Conservation (phyloP, 2,888 invertebrate species). For the Hemaris fuciformis region DNA sequence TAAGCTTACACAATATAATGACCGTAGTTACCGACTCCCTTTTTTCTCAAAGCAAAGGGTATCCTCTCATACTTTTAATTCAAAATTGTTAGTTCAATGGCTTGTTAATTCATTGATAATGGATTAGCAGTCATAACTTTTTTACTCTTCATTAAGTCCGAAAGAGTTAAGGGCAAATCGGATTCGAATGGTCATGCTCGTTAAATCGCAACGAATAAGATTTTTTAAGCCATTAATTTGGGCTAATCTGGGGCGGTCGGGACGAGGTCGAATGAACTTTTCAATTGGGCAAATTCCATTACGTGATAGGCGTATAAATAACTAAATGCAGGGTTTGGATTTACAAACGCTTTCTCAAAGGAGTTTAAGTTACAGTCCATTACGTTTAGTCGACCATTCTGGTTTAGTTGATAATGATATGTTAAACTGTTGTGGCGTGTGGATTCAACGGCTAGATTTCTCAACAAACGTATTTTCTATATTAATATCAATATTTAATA, state of each 20-base stretch:
- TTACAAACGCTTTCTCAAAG: not conserved
- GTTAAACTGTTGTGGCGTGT: no score
- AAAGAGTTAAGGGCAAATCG: not conserved
- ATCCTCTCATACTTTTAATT: not conserved
- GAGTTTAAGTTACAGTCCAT: not conserved
- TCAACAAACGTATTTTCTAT: no score
- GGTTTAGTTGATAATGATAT: not conserved
- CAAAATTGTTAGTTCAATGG: not conserved
- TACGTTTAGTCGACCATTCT: no score
- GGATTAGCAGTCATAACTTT: constrained; percentile 3
- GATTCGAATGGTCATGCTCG: not conserved
- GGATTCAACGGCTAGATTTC: no score
- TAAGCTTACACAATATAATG: no score
- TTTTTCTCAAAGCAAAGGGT: not conserved
- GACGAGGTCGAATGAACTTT: not conserved
- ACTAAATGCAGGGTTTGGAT: not conserved
- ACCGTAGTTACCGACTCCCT: not conserved
- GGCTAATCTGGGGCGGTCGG: not conserved
- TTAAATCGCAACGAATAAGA: not conserved
- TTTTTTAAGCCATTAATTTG: constrained; percentile 8
- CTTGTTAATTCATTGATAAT: not conserved
- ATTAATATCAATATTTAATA: no score
- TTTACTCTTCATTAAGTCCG: not conserved
- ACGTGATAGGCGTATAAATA: not conserved
- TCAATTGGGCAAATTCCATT: not conserved